Evolutionary conservation across 2,113 vertebrate genomes (phyloP).

Genomic region (Psilopogon haemacephalus): DNA sequence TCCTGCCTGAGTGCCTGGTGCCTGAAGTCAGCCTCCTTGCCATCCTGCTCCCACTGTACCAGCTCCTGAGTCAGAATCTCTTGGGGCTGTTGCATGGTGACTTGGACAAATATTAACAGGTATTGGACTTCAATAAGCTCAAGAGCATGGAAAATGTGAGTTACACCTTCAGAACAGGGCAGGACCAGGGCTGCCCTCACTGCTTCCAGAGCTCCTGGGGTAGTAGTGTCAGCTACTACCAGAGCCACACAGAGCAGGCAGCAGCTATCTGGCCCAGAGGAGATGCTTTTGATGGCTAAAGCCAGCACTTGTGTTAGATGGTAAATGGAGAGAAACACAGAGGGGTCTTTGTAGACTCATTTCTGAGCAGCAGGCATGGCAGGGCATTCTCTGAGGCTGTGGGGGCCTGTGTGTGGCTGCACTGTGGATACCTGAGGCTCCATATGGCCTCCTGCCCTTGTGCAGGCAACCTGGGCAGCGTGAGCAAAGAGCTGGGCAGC

Average conservation of each 20-base stretch:
- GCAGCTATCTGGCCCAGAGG: not conserved
- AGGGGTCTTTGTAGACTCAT: not conserved
- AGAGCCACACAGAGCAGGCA: not conserved
- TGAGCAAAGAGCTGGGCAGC: not conserved
- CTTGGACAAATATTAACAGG: not conserved
- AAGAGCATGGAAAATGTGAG: not conserved
- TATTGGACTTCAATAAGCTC: not conserved
- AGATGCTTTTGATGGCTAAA: not conserved
- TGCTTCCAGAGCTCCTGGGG: not conserved
- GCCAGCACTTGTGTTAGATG: not conserved
- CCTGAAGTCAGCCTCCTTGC: not conserved
- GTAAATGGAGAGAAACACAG: not conserved
- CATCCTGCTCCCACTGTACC: not conserved
- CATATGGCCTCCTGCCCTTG: not conserved
- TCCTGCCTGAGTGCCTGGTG: not conserved
- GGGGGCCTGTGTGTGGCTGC: fast-evolving
- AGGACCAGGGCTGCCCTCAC: not conserved
- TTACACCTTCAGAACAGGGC: not conserved
- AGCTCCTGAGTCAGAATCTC: not conserved
- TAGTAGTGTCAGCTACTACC: not conserved
- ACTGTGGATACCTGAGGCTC: not conserved
- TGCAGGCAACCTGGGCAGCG: not conserved
- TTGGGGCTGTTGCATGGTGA: not conserved
- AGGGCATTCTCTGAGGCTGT: not conserved
- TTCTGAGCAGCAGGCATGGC: not conserved